These are phyloP conservation scores for human (Homo sapiens) DNA, from an alignment of 2,113 vertebrate species.

Conservation along the genomic window DNA sequence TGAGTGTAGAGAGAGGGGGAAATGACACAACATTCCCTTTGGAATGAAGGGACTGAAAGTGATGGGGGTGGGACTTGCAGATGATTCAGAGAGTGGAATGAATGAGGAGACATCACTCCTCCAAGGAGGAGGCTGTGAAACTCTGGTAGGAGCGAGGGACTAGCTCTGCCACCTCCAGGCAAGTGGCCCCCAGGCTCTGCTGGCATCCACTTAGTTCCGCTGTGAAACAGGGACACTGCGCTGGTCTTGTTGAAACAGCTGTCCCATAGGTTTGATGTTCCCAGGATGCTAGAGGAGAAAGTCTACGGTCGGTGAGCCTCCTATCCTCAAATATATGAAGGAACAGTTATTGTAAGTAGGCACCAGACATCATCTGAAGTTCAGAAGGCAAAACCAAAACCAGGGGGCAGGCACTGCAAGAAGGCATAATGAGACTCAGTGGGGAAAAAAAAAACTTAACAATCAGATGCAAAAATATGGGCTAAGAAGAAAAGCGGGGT, in stretches of 20 bases:
- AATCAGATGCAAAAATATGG: not conserved
- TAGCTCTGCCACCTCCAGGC: not conserved
- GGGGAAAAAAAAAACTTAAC: not conserved
- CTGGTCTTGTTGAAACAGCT: not conserved
- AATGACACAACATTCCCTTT: not conserved
- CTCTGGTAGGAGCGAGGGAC: not conserved
- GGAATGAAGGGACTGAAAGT: not conserved
- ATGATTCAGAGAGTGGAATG: not conserved
- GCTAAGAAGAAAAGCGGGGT: not conserved
- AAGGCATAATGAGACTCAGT: not conserved
- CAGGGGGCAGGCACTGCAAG: not conserved
- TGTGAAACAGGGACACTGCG: no score
- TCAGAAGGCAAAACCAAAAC: not conserved
- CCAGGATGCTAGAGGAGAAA: not conserved
- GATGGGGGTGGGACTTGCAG: not conserved
- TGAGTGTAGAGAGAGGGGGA: not conserved
- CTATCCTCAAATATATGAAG: not conserved
- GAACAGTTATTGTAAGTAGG: not conserved
- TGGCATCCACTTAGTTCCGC: not conserved
- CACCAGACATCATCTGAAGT: not conserved
- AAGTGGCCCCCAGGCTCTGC: not conserved
- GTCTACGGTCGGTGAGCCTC: not conserved
- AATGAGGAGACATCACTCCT: not conserved
- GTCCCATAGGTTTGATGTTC: not conserved
- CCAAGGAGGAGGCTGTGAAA: not conserved